Conservation (phyloP, 2,888 invertebrate genomes). For the Automeris io region DNA sequence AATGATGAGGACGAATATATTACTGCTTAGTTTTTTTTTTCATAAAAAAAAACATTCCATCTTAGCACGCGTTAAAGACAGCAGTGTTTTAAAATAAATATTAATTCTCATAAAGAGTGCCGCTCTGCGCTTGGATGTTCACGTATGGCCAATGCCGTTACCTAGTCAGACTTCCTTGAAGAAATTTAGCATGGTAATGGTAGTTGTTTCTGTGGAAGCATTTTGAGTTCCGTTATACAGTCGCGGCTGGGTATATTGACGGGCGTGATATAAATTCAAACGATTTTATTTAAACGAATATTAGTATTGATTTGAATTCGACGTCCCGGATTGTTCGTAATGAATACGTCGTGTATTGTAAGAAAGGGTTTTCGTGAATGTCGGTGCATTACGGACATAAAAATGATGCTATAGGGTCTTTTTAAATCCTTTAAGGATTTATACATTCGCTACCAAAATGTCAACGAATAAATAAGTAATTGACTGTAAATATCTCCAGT, state of each 20-base stretch:
- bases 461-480: too few species aligned
- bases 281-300: conserved; percentile 32
- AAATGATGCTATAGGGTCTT: too few species aligned
- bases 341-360: background rate
- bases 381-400: background rate
- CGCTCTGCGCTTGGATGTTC: conserved; percentile 10
- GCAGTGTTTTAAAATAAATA: background rate
- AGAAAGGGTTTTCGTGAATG: background rate
- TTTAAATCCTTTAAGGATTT: too few species aligned
- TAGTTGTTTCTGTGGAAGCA: conserved; percentile 41
- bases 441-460: too few species aligned
- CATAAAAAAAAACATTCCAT: too few species aligned
- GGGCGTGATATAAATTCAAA: conserved; percentile 51
- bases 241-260: conserved; percentile 43
- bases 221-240: conserved; percentile 51
- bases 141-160: conserved; percentile 34
- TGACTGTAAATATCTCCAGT: too few species aligned
- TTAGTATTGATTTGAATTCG: conserved; percentile 21
- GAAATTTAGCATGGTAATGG: conserved; percentile 47
- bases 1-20: too few species aligned
- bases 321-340: conserved; percentile 8
- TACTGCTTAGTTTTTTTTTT: too few species aligned
- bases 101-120: conserved; percentile 7
- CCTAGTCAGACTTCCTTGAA: conserved; percentile 38
- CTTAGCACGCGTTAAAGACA: background rate